These are phyloP conservation scores for Apolygus lucorum DNA, from an alignment of 1,140 invertebrate genomes.

Conservation along the genomic window DNA sequence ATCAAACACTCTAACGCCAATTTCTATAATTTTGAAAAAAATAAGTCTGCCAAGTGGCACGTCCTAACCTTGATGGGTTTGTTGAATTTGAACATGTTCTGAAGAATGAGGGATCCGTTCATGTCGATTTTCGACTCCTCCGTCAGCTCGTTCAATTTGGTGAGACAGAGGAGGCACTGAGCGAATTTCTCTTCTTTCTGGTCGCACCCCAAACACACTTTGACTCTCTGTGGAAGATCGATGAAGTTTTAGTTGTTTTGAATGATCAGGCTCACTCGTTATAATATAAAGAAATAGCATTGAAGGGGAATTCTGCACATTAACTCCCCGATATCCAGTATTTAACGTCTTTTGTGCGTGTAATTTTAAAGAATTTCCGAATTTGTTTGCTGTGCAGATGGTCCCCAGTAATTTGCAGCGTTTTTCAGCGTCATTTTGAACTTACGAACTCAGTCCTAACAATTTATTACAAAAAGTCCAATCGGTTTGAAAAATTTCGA, in stretches of 20 bases:
- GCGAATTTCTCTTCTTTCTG: neutral
- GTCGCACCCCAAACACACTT: neutral
- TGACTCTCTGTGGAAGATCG: neutral
- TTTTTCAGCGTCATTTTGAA: neutral
- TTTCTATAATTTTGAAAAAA: too few relatives aligned
- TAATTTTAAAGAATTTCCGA: too few relatives aligned
- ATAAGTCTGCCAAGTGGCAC: neutral
- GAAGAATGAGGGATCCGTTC: conserved; percentile 29
- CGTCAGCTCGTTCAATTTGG: neutral
- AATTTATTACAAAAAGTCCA: neutral
- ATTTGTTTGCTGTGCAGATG: too few relatives aligned
- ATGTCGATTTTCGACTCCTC: conserved; percentile 14
- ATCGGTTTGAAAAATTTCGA: neutral
- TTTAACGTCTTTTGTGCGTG: too few relatives aligned
- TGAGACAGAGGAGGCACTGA: neutral
- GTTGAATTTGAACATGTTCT: conserved; percentile 28
- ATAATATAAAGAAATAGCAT: too few relatives aligned
- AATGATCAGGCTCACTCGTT: too few relatives aligned
- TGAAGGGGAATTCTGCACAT: too few relatives aligned
- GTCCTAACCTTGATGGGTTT: conserved; percentile 29
- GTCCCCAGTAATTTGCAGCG: neutral
- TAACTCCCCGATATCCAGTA: too few relatives aligned
- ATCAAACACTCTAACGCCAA: too few relatives aligned
- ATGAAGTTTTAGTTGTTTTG: too few relatives aligned
- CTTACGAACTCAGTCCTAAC: neutral